Evolutionary conservation across 2,888 invertebrate genomes (phyloP), one percentile per base, ranked within the genome.

Genomic region (Idaea dimidiata): DNA sequence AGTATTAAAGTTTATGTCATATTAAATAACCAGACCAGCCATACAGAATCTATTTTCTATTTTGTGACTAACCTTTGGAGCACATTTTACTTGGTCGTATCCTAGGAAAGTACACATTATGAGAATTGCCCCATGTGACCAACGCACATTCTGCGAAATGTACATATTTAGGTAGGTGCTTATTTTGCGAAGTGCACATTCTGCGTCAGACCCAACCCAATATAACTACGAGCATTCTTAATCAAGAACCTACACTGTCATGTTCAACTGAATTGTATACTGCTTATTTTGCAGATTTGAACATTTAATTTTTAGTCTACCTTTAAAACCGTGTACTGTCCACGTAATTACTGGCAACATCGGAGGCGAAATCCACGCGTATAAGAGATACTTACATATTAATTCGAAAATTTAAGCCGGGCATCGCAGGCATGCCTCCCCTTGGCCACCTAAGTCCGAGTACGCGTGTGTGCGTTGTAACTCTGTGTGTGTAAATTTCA

Each of bases 341-440:
- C 76, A 75, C 80, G 80, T 83, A 86, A 88, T 88, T 85, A 84
- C 80, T 78, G 74, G 71, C 66, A 78, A 77, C 82, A 82, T 84
- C 79, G 82, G 81, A 79, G 80, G 82, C 78, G 77, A 87, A 87
- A 89, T 86, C 86, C 84, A 83, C 81, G 85, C 81, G 82, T 82
- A 82, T 83, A 83, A 86, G 86, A 88, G 87, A 89, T 88, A 89
- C 88, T 89, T 89, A 89, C 88, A 89, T 89, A 89, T 88, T 90
- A 91, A 89, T 90, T 88, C 86, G 87, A 83, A 85, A 89, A 89
- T 91, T 89, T 89, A 87, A 89, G 89, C 87, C 82, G 81, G 85
- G 82, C 82, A 84, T 86, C 83, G 86, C 85, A 87, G 88, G 89
- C 86, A 85, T 83, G 79, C 75, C 81, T 81, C 77, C 83, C 85